Base-by-base conservation (phyloP, 2,888 invertebrate species). In the Nephrocerus scutellatus region DNA sequence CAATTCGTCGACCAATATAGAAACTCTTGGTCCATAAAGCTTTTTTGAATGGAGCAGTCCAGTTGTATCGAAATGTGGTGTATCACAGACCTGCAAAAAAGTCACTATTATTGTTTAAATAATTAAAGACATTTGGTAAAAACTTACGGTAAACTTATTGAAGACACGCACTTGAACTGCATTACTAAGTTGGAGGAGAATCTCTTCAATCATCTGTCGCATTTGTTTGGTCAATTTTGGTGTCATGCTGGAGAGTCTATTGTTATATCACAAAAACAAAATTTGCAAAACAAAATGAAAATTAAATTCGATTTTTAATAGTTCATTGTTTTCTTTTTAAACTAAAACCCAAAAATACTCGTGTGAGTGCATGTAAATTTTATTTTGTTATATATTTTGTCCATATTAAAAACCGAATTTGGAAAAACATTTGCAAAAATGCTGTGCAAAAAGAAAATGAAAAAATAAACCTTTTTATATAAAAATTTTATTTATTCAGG, bases 151-250 rank as follows among this genome's bases (percentile, higher is more conserved):
- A 36, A 66, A 59, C 46, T 62, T 65, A 41, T 53, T 65, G 19
- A 64, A 53, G 24, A 66, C 41, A 14, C 60, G 57, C 16, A 59
- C 53, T 43, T 63, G 62, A 37, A 66, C 53, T 21, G 61, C 54
- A 47, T 58, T 57, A 39, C 74, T 71, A 33, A 82, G 50, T 51
- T 81, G 76, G 20, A 76, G 72, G 52, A 80, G 63, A 30, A 82
- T 67, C 48, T 76, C 78, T 59, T 74, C 73, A 46, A 76, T 73
- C 49, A 81, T 55, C 53, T 75, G 73, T 57, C 73, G 71, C 44
- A 69, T 53, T 43, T 65, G 66, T 32, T 57, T 60, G 14, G 61
- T 62, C 24, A 69, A 44, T 36, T 61, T 59, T 6, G 68, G 68
- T 6, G 68, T 66, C 2, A 65, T 36, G 9, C 56, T 53, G 32